Conservation (phyloP, 2,888 invertebrate genomes). For the Ormyrus thymus region DNA sequence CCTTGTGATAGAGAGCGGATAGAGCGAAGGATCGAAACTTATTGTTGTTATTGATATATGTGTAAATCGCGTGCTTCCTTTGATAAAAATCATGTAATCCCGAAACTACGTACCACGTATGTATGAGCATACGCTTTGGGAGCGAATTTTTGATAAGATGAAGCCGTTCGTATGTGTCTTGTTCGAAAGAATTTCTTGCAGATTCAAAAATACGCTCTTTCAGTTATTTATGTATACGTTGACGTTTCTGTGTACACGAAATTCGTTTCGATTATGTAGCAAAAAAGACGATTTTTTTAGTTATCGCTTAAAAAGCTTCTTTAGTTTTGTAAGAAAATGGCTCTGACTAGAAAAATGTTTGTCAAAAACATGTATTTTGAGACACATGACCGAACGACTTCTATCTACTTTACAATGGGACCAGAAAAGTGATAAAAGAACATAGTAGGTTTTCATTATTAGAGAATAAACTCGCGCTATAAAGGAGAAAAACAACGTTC, state of each 20-base stretch:
- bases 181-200: conserved; percentile 4
- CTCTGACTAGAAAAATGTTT: conserved; percentile 6
- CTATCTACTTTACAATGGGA: conserved; percentile 69
- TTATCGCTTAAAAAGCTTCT: conserved; percentile 36
- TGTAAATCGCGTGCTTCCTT: conserved; percentile 56
- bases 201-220: conserved; percentile 16
- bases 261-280: conserved; percentile 32
- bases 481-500: conserved; percentile 56
- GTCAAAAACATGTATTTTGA: conserved; percentile 6
- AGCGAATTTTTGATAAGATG: conserved; percentile 72
- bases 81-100: conserved; percentile 42
- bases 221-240: neutral
- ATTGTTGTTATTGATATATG: conserved; percentile 53
- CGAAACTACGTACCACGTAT: conserved; percentile 57
- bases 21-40: conserved; percentile 51
- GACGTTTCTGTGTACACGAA: neutral
- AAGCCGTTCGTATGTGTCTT: conserved; percentile 63
- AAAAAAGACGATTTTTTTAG: conserved; percentile 45
- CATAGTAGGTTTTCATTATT: conserved; percentile 64
- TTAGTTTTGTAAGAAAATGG: conserved; percentile 22
- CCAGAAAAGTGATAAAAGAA: conserved; percentile 71
- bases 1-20: conserved; percentile 66
- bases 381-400: conserved; percentile 63
- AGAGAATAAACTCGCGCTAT: conserved; percentile 59
- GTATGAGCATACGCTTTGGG: conserved; percentile 59